Percentiles rank a stretch among this genome's conserved stretches.
These are phyloP conservation scores for Chaetops frenatus DNA, from an alignment of 2,113 vertebrate genomes.

Conservation along the genomic window DNA sequence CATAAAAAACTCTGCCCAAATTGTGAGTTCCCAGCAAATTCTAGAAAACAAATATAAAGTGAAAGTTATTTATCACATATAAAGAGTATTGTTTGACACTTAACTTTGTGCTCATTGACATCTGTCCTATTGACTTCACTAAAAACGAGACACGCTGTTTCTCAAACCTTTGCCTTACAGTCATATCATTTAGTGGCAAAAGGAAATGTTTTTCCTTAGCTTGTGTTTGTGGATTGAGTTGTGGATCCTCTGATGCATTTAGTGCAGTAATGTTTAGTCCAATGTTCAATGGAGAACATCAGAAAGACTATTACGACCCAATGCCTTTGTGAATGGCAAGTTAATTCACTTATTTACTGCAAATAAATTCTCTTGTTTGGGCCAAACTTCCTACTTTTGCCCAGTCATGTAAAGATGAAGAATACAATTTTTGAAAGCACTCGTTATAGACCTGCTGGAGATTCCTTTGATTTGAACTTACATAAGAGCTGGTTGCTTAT, in stretches of 20 bases:
- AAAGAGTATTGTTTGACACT: background rate
- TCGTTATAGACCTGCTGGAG: background rate
- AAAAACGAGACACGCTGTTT: background rate
- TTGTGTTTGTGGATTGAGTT: background rate
- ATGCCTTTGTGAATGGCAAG: background rate
- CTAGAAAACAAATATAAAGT: slow-evolving; percentile 67
- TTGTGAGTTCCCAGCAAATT: slow-evolving; percentile 94
- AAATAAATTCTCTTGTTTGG: background rate
- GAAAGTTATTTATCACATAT: background rate
- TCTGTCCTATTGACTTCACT: background rate
- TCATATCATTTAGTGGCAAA: background rate
- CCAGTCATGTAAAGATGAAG: background rate
- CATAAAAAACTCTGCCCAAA: slow-evolving; percentile 91
- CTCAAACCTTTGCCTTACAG: background rate
- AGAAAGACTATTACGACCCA: background rate
- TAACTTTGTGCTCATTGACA: background rate
- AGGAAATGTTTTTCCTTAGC: background rate
- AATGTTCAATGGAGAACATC: background rate
- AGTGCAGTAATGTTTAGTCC: background rate
- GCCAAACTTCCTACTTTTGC: background rate
- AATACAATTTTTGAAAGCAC: background rate
- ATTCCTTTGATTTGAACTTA: background rate
- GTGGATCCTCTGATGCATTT: background rate
- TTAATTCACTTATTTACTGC: background rate
- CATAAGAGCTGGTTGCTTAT: background rate